Evolutionary conservation across 2,113 vertebrate species (phyloP).

Genomic region (Rallus limicola): DNA sequence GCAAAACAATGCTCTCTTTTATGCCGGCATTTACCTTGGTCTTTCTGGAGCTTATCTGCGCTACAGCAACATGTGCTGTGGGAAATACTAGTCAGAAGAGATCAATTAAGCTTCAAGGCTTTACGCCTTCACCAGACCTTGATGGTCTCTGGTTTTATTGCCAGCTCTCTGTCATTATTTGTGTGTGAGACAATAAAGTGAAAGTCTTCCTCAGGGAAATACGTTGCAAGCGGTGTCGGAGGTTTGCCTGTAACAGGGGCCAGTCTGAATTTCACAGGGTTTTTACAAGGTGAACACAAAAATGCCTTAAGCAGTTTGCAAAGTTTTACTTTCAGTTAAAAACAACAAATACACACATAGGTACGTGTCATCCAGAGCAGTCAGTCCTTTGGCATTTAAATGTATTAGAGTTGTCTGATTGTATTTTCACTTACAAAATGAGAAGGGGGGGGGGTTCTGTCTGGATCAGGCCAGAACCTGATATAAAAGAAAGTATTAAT

Average conservation of each 20-base stretch:
- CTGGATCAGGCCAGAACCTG: background rate
- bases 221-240: background rate
- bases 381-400: background rate
- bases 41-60: background rate
- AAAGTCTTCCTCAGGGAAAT: constrained; percentile 6
- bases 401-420: too few species aligned
- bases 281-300: constrained; percentile 6
- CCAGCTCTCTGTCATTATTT: background rate
- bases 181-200: background rate
- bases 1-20: background rate
- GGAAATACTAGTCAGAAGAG: constrained; percentile 2
- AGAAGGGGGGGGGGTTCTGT: background rate
- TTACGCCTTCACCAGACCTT: background rate
- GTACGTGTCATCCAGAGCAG: background rate
- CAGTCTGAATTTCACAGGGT: background rate
- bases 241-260: background rate
- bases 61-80: background rate
- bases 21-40: background rate
- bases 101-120: background rate
- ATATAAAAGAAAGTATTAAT: background rate
- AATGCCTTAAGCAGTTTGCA: background rate
- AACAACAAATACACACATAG: background rate
- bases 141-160: background rate
- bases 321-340: background rate
- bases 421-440: background rate